Base-by-base conservation (phyloP, 2,113 vertebrate genomes). In the Sphaerodactylus townsendi region DNA sequence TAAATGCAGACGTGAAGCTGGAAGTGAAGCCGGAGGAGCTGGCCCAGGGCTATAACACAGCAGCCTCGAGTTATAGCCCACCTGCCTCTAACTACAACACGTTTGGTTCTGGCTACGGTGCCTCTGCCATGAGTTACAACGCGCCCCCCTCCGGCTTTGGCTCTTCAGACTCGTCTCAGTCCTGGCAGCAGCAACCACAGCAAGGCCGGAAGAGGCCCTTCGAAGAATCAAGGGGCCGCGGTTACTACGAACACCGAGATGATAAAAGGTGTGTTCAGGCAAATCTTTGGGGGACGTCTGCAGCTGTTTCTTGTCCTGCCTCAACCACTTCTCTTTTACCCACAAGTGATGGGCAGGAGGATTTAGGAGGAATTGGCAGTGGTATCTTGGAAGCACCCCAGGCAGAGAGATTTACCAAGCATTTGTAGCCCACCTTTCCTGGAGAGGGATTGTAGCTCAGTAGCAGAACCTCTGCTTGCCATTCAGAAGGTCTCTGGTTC, bases 201-300 rank as follows among this genome's bases (percentile, higher is more conserved):
- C 91, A 94, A 39, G 91, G 95, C 86, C 97, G 97, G 28, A 98
- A 98, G 92, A 96, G 98, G 69, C 93, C 97, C 0, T 94, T 95
- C 9, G 97, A 98, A 37, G 97, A 98, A 41, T 91, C 86, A 35
- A 92, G 96, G n/a, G 91, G 96, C 10, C 95, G 96, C 21, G 92
- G 96, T 15, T 98, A 97, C 90, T 97, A 98, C 0, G 97, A 98
- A 69, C 96, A 98, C 77, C 95, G 97, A 1, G 98, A 98, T 70
- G 97, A 98, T 15, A 97, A 96, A 77, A 97, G 97, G 97, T 98
- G 83, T 14, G 59, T 87, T 79, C 4, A 15, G 14, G 23, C 33
- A 33, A 62, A 56, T 21, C n/a, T 69, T 64, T 28, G 53, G 88
- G 81, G 21, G 14, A 21, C 5, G 9, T 28, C 5, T 3, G 19